Percentiles rank a stretch among this genome's conserved stretches.
These are phyloP conservation scores for Drosophila navojoa DNA, from an alignment of 1,140 invertebrate species.

Conservation along the genomic window DNA sequence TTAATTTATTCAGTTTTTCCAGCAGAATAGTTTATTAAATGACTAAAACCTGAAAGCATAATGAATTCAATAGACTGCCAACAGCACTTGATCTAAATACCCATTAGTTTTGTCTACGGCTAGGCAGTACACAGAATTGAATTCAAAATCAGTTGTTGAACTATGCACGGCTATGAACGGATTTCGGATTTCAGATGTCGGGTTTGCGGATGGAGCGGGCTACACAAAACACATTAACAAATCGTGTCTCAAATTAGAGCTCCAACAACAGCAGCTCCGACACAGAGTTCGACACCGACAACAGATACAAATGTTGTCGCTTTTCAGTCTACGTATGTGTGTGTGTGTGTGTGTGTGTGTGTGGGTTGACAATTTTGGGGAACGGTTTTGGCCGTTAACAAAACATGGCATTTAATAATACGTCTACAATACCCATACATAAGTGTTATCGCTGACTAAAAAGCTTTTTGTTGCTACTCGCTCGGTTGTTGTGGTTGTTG, in stretches of 20 bases:
- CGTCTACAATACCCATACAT: slow-evolving; percentile 75
- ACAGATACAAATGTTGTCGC: slow-evolving; percentile 62
- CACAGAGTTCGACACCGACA: slow-evolving; percentile 54
- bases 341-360: slow-evolving; percentile 28
- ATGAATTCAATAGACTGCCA: too few species aligned
- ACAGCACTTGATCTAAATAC: not conserved
- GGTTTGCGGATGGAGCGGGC: slow-evolving; percentile 30
- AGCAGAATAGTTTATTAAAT: too few species aligned
- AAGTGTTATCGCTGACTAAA: slow-evolving; percentile 80
- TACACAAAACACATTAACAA: slow-evolving; percentile 73
- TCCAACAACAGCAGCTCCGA: slow-evolving; percentile 54
- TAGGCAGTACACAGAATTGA: too few species aligned
- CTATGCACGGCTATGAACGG: slow-evolving; percentile 15
- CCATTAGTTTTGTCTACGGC: not conserved
- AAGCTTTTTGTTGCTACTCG: slow-evolving; percentile 77
- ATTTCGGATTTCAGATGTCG: slow-evolving; percentile 20
- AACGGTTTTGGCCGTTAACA: slow-evolving; percentile 78
- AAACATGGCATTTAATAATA: slow-evolving; percentile 81
- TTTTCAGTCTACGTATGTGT: slow-evolving; percentile 26
- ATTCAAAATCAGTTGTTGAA: slow-evolving; percentile 5
- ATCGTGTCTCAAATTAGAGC: slow-evolving; percentile 68
- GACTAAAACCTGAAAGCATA: too few species aligned
- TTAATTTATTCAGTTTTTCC: too few species aligned
- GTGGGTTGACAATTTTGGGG: slow-evolving; percentile 79
- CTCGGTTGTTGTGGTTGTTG: slow-evolving; percentile 32